A percentile compares a stretch with the other conserved stretches of the same genome.
These are phyloP conservation scores for Tubiluchus corallicola DNA, from an alignment of 2,888 invertebrate species.

Conservation along the genomic window DNA sequence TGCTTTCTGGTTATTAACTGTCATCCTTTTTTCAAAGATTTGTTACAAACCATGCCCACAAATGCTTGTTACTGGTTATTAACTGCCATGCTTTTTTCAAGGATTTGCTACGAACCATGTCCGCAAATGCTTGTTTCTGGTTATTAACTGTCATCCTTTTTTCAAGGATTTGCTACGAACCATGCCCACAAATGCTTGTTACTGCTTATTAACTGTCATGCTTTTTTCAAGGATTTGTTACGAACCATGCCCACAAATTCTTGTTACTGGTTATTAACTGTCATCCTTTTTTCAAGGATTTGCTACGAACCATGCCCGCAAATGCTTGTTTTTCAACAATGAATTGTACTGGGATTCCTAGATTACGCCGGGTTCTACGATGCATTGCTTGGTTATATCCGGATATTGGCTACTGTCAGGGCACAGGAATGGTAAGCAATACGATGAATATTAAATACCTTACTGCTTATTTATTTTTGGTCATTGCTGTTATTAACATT, in stretches of 20 bases:
- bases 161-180: no score
- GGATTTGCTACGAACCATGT: constrained; percentile 83
- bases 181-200: no score
- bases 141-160: no score
- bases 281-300: constrained; percentile 38
- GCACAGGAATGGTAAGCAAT: constrained; percentile 33
- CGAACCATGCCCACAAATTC: no score
- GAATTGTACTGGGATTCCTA: constrained; percentile 71
- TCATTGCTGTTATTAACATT: neutral
- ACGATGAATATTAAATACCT: neutral
- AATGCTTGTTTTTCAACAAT: constrained; percentile 89
- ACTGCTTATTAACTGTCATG: no score
- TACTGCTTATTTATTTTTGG: neutral
- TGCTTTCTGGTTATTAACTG: no score
- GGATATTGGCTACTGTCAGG: constrained; percentile 72
- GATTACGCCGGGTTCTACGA: constrained; percentile 67
- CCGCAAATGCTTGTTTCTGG: constrained; percentile 93
- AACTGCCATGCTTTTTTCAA: constrained; percentile 15
- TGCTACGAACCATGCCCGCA: constrained; percentile 82
- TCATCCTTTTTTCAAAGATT: no score
- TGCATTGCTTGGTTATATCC: constrained; percentile 88
- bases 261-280: no score
- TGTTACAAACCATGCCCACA: no score
- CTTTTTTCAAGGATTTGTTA: no score
- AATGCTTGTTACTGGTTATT: no score